Evolutionary conservation across 2,888 invertebrate species (phyloP), one percentile per base, ranked within the genome.

Genomic region (Synanthedon andrenaeformis): DNA sequence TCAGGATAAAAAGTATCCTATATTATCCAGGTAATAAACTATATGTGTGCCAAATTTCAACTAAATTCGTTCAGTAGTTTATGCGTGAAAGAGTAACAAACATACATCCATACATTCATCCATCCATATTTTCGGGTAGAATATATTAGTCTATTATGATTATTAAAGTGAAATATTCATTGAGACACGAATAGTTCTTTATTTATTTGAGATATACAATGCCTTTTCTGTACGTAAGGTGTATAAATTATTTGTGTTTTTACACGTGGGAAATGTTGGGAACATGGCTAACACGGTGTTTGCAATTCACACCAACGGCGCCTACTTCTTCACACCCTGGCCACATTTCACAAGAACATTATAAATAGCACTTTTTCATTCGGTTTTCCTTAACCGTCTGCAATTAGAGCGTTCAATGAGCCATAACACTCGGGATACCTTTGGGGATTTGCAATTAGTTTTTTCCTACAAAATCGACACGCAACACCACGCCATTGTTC

Each of bases 291-390:
- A 58, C 55, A 52, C 56, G 60, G 60, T 69, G 66, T 76, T 78
- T 76, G 77, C 72, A 67, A 72, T 81, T 80, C 73, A 69, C 79
- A 78, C 74, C 69, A 60, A 60, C 58, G 65, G 62, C 66, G 60
- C 60, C 64, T 63, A 61, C 66, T 64, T 69, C 64, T 74, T 73
- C 67, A 67, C 78, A 74, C 76, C 64, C 59, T 57, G 60, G 55
- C 66, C 60, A 52, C 63, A 68, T 60, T 77, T 76, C 73, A 62
- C 53, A 55, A 60, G 67, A 76, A 72, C 65, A 56, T 52, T 45
- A 55, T 49, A 52, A 55, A 48, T 55, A 57, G 61, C 64, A 65
- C 58, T 60, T 56, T 56, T 54, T 61, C 48, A 45, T 13, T 67
- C 55, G 52, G 51, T 51, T 55, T 54, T 51, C 60, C 54, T 52